Conservation (phyloP, 2,113 vertebrate genomes). For the Chloropsis hardwickii region DNA sequence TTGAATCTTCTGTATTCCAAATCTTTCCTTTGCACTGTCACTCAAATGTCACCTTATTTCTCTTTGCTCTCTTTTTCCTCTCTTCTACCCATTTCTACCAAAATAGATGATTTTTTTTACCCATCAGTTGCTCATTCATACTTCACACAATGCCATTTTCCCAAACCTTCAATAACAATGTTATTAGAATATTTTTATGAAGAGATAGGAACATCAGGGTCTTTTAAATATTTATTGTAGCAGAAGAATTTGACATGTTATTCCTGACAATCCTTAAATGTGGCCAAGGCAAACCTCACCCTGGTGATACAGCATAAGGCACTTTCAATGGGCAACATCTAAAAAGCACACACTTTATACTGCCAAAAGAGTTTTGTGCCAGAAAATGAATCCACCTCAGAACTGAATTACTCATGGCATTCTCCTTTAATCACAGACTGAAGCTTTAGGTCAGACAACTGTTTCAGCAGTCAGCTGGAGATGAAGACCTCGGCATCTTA, state of each 20-base stretch:
- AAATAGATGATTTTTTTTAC: not conserved
- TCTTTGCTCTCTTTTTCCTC: not conserved
- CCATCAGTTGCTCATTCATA: not conserved
- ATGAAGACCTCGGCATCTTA: not conserved
- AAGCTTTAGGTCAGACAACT: not conserved
- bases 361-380: not conserved
- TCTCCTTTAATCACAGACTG: not conserved
- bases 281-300: not conserved
- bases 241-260: not conserved
- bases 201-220: not conserved
- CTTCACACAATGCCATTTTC: not conserved
- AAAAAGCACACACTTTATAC: not conserved
- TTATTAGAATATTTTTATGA: not conserved
- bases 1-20: not conserved
- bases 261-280: not conserved
- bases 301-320: not conserved
- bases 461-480: not conserved
- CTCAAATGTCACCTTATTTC: not conserved
- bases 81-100: not conserved
- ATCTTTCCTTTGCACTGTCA: conserved; percentile 10
- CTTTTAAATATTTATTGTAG: not conserved
- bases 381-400: not conserved
- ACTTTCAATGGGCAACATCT: not conserved
- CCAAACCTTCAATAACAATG: not conserved
- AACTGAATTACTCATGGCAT: not conserved